Evolutionary conservation across 2,888 invertebrate species (phyloP).

Genomic region (Dendrolimus houi): DNA sequence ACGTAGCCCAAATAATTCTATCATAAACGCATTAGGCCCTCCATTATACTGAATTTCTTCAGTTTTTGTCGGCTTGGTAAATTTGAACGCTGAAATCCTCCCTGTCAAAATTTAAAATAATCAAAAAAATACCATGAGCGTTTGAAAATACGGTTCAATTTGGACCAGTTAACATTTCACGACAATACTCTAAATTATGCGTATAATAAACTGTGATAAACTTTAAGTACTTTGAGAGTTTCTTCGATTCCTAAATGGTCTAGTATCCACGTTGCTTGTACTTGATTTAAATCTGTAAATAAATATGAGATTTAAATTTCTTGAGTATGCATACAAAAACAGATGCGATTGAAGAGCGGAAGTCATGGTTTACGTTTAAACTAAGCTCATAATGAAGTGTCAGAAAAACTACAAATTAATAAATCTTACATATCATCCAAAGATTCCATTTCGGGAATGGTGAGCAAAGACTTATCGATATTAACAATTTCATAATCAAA

Average conservation of each 20-base stretch:
- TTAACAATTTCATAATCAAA: conserved; percentile 67
- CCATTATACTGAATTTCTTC: conserved; percentile 37
- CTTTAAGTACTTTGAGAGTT: not conserved
- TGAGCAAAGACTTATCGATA: conserved; percentile 43
- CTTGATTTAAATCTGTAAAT: not conserved
- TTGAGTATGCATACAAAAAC: too few relatives aligned
- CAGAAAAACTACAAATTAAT: too few relatives aligned
- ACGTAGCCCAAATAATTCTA: conserved; percentile 76
- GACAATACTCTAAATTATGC: too few relatives aligned
- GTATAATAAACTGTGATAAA: too few relatives aligned
- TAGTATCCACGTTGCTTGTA: not conserved
- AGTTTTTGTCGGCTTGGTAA: conserved; percentile 5
- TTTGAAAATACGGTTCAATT: too few relatives aligned
- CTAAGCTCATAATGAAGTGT: too few relatives aligned
- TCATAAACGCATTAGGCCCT: conserved; percentile 75
- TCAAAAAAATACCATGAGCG: too few relatives aligned
- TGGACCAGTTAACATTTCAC: too few relatives aligned
- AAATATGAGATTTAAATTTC: not conserved
- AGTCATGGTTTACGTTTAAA: too few relatives aligned
- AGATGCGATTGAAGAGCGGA: too few relatives aligned
- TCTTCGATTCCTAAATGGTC: not conserved
- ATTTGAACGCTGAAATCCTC: conserved; percentile 11
- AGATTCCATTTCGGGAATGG: conserved; percentile 24
- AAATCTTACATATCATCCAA: conserved; percentile 28
- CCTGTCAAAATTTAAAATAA: conserved; percentile 16